Conservation (phyloP, 2,888 invertebrate genomes). For the Spodoptera littoralis region DNA sequence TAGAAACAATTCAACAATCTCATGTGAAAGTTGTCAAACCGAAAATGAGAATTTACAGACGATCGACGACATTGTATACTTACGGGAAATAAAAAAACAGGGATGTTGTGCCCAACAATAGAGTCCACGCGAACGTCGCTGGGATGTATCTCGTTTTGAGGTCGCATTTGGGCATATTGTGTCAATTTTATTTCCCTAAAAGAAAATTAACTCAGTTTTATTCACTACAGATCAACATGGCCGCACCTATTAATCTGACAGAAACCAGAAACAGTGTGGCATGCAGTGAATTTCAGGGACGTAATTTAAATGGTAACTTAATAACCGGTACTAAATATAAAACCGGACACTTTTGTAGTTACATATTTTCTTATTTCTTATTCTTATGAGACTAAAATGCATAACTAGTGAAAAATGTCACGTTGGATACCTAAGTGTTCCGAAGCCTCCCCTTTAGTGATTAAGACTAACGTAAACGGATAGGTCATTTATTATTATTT, state of each 20-base stretch:
- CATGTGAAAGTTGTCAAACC: conserved; percentile 86
- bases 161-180: conserved; percentile 98
- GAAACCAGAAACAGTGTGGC: conserved; percentile 68
- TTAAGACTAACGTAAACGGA: too few relatives aligned
- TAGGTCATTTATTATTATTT: too few relatives aligned
- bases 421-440: too few relatives aligned
- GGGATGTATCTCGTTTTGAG: conserved; percentile 98
- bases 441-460: too few relatives aligned
- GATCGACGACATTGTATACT: conserved; percentile 90
- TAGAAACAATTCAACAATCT: conserved; percentile 81
- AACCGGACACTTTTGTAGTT: background rate
- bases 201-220: conserved; percentile 84
- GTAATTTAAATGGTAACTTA: conserved; percentile 13
- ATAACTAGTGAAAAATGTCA: too few relatives aligned
- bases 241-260: conserved; percentile 89
- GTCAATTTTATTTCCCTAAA: conserved; percentile 85
- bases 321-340: conserved; percentile 25
- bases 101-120: conserved; percentile 97
- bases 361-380: too few relatives aligned
- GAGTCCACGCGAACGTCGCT: conserved; percentile 99
- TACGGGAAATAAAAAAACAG: conserved; percentile 99
- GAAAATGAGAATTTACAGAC: conserved; percentile 78
- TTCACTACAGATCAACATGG: conserved; percentile 90
- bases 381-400: too few relatives aligned
- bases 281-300: conserved; percentile 58